Base-by-base conservation (phyloP, 2,797 vertebrate species). In the Muraenolepis orangiensis region DNA sequence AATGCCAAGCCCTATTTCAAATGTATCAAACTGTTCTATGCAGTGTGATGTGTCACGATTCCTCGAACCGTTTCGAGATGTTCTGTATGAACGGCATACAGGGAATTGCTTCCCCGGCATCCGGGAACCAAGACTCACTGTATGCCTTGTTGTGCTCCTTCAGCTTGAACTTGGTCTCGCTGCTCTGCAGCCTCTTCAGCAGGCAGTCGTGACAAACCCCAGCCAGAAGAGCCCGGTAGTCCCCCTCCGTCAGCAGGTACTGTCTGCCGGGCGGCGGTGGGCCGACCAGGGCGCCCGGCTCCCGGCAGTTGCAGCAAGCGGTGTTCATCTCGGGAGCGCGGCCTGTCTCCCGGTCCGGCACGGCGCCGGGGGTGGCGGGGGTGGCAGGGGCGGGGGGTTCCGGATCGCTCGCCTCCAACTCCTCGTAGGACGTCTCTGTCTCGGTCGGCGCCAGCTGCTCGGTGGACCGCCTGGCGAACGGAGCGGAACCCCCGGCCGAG, bases 141-240 rank as follows among this genome's bases (percentile, higher is more conserved):
- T 96, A 83, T 0, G 90, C 86, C 75, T 78, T 83, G 70, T 18
- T 82, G 76, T 94, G 87, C 0, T 85, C 74, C 16, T 84, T 85
- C 1, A 91, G 77, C 79, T 93, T 90, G 81, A 97, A 96, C 30
- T 91, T 66, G 18, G 86, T 94, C 0, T 91, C 91, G 11, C 92
- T 81, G 70, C 81, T 87, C 68, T 95, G 86, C 74, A 99, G 77
- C 77, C 95, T 94, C 71, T 82, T 87, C 74, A 95, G 74, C 26
- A 98, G 91, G 93, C 98, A 98, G 0, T 87, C 76, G 1, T 94
- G 93, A 23, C 92, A 95, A 71, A 96, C 94, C 16, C 96, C 96
- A 4, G 95, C 93, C 73, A 98, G 85, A 0, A 99, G 93, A 5
- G 90, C 90, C 68, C 72, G 75, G 82, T 95, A 95, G 85, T 98